Evolutionary conservation across 2,797 vertebrate genomes (phyloP), one percentile per base, ranked within the genome.

Genomic region (Cyclopterus lumpus): DNA sequence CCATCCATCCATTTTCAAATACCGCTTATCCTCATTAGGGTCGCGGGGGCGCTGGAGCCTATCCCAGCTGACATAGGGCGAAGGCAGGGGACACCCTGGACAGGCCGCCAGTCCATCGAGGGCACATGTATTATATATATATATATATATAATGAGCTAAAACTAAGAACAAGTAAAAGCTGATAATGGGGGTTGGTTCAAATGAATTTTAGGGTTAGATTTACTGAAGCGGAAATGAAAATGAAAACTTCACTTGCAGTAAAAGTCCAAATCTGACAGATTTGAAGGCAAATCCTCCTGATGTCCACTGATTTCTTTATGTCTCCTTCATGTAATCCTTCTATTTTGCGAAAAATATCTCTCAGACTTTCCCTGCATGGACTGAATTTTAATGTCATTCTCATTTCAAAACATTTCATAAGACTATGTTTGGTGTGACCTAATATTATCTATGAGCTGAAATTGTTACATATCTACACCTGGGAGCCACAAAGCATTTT

Each of bases 351-450:
- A 70, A 79, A 77, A 44, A 9, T 24, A 38, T 44, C 36, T 30
- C 42, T 46, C 61, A 54, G 64, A 65, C 42, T 65, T 66, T 62
- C 67, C 55, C 60, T 58, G 14, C 26, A 14, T 11, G 10, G 34
- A 38, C 38, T 77, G 70, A 86, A 80, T 83, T 64, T 67, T 59
- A 83, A 86, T 62, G 14, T 34, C 3, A 2, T 30, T 15, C 57
- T 75, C n/a, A 26, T 82, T 75, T 74, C 54, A 59, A 68, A 82
- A 71, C 6, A 67, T 86, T 81, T 87, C 72, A 82, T 65, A 58
- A 75, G 66, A 71, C 62, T 64, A 71, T 24, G 44, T 76, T 85
- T 72, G 36, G 46, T 62, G 63, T 72, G 70, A 83, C 34, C 60
- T 72, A 34, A 85, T 77, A 67, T 78, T 71, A 73, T 81, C 67